Percentiles rank a stretch among this genome's conserved stretches.
Evolutionary conservation across 2,797 vertebrate species (phyloP).

Genomic region (Alfaro cultratus): DNA sequence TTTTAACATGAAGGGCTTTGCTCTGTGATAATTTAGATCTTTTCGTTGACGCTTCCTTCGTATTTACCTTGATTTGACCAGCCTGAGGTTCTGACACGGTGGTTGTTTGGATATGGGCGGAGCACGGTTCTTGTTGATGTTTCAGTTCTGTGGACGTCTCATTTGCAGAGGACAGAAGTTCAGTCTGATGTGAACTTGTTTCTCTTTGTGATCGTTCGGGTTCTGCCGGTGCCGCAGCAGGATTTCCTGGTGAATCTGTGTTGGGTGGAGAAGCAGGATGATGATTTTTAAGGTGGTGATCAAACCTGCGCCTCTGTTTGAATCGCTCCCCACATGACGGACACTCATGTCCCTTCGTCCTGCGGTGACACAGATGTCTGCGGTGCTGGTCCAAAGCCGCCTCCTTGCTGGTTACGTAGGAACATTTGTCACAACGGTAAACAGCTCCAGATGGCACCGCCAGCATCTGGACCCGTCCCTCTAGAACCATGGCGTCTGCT

Average conservation of each 20-base stretch:
- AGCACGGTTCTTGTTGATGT: background rate
- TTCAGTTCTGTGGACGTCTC: constrained; percentile 4
- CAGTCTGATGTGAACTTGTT: constrained; percentile 1
- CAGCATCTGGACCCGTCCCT: constrained; percentile 93
- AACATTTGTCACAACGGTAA: constrained; percentile 85
- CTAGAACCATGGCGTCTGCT: constrained; percentile 88
- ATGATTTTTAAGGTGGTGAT: constrained; percentile 87
- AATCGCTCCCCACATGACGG: constrained; percentile 86
- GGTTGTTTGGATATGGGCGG: background rate
- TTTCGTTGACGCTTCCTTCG: constrained; percentile 10
- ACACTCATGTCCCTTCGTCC: constrained; percentile 78
- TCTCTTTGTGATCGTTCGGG: constrained; percentile 12
- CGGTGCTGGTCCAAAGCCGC: constrained; percentile 83
- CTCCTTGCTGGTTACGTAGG: constrained; percentile 85
- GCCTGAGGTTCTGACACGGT: constrained; percentile 1
- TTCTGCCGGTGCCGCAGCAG: background rate
- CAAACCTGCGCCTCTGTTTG: constrained; percentile 90
- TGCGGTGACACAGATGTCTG: constrained; percentile 79
- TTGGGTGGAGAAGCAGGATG: constrained; percentile 80
- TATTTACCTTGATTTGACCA: constrained; percentile 2
- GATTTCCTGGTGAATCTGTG: constrained; percentile 35
- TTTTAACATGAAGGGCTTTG: constrained; percentile 34
- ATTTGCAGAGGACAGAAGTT: background rate
- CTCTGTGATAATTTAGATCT: constrained; percentile 5
- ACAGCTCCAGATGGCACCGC: constrained; percentile 83